These are phyloP conservation scores for Tethya wilhelma DNA, from an alignment of 37 sponge, comb jelly and placozoan species.

Conservation along the genomic window DNA sequence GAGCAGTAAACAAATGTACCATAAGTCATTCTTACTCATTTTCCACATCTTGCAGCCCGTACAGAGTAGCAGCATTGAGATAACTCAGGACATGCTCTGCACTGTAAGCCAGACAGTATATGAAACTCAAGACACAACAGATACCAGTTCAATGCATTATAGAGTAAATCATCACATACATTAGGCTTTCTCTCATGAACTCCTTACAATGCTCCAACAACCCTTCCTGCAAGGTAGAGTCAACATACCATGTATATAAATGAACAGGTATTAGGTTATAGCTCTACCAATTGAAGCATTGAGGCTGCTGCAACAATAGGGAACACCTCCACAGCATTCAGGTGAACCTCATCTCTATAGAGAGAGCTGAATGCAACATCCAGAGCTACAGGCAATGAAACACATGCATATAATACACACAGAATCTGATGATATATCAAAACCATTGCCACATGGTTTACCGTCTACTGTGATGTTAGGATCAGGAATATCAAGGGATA, in stretches of 20 bases:
- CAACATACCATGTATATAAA: background rate
- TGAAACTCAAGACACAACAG: background rate
- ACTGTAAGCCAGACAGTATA: slow-evolving; percentile 24
- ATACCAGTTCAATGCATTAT: background rate
- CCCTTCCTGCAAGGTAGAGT: slow-evolving; percentile 62
- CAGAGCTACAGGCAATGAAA: slow-evolving; percentile 47
- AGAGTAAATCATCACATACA: slow-evolving; percentile 18
- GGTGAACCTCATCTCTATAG: slow-evolving; percentile 62
- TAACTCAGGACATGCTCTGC: slow-evolving; percentile 42
- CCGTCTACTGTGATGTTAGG: slow-evolving; percentile 69
- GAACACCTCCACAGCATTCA: slow-evolving; percentile 37
- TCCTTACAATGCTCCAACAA: slow-evolving; percentile 69
- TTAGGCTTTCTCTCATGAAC: slow-evolving; percentile 72
- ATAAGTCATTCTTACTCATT: slow-evolving; percentile 33
- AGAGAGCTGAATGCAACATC: slow-evolving; percentile 78
- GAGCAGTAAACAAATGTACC: background rate
- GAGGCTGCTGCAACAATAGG: slow-evolving; percentile 78
- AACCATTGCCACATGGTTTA: too few relatives aligned
- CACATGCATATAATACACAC: slow-evolving; percentile 21
- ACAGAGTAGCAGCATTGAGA: slow-evolving; percentile 47
- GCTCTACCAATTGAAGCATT: slow-evolving; percentile 83
- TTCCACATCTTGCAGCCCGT: slow-evolving; percentile 56
- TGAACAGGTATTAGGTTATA: background rate
- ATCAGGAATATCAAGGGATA: slow-evolving; percentile 71
- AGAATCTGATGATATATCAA: too few relatives aligned